Evolutionary conservation across 1,140 invertebrate species (phyloP), one percentile per base, ranked within the genome.

Genomic region (Leptinotarsa defecta): DNA sequence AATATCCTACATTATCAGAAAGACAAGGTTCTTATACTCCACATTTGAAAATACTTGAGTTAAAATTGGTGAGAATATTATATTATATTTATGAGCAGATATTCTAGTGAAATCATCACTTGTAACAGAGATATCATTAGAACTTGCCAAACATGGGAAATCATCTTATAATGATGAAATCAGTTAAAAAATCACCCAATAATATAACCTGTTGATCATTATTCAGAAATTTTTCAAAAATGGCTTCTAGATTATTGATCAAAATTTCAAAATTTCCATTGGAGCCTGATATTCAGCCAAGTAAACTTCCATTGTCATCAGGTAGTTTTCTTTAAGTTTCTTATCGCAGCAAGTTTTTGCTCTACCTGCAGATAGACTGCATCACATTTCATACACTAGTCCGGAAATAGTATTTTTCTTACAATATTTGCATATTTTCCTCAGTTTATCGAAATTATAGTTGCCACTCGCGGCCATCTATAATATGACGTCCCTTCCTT

Each of bases 61-160:
- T 65, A 5, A 27, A n/a, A 65, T 65, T 65, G 3, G 2, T 65
- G 0, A 65, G 63, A 13, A 65, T 65, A 65, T 65, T 20, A 27
- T 65, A n/a, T n/a, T n/a, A n/a, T n/a, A 64, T 64, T 64, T 64
- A 17, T 64, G 63, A 64, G 22, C 19, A 19, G 63, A 65, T 65
- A 65, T 65, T 65, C 63, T 65, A 27, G 20, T 65, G 5, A 27
- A 27, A 27, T 27, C 27, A 27, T 27, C 27, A 27, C 1, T 27
- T 27, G 27, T 34, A 34, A 34, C 1, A 34, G 27, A 27, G 6
- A 34, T 6, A 34, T 5, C 6, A 34, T 34, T 6, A 34, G 6
- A 65, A 65, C 63, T 65, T 4, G 20, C 3, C 13, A 27, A n/a
- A 15, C 20, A 20, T 65, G 20, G 19, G 20, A 27, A 27, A n/a